These are phyloP conservation scores for Spialia ferax DNA, from an alignment of 2,888 invertebrate genomes.

Conservation along the genomic window DNA sequence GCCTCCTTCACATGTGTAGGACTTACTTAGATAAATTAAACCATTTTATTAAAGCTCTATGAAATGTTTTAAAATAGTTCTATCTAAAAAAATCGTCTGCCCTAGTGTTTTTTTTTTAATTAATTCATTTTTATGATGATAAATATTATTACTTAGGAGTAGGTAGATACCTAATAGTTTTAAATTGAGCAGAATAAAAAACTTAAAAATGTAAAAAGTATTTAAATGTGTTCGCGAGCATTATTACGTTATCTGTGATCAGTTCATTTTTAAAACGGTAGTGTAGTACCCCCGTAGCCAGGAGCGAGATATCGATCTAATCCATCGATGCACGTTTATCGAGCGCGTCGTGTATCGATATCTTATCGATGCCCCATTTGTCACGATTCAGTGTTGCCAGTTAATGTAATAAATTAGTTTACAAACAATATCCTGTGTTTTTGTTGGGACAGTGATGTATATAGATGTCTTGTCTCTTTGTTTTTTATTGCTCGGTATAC, in stretches of 20 bases:
- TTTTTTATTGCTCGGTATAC: neutral
- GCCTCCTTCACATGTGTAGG: too few species aligned
- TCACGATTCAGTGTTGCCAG: conserved; percentile 61
- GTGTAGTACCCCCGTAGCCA: conserved; percentile 46
- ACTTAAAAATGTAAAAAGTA: neutral
- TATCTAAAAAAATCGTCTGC: too few species aligned
- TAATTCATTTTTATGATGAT: too few species aligned
- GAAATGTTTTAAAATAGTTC: too few species aligned
- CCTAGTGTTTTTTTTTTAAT: too few species aligned
- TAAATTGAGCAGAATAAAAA: too few species aligned
- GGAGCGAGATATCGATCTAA: conserved; percentile 75
- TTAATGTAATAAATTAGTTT: conserved; percentile 39
- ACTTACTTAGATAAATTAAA: too few species aligned
- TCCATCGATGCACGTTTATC: conserved; percentile 79
- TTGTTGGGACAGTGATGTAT: conserved; percentile 29
- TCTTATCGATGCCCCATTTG: conserved; percentile 76
- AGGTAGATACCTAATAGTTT: too few species aligned
- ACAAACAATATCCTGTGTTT: conserved; percentile 28
- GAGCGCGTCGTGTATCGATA: conserved; percentile 71
- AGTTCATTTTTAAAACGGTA: conserved; percentile 35
- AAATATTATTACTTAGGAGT: too few species aligned
- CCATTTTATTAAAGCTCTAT: too few species aligned
- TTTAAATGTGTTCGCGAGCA: conserved; percentile 7
- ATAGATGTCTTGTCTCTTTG: conserved; percentile 4
- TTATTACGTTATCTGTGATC: neutral